phyloP scores from a whole-genome alignment of 2,797 vertebrate genomes.

The Melanotaenia nigrans region DNA sequence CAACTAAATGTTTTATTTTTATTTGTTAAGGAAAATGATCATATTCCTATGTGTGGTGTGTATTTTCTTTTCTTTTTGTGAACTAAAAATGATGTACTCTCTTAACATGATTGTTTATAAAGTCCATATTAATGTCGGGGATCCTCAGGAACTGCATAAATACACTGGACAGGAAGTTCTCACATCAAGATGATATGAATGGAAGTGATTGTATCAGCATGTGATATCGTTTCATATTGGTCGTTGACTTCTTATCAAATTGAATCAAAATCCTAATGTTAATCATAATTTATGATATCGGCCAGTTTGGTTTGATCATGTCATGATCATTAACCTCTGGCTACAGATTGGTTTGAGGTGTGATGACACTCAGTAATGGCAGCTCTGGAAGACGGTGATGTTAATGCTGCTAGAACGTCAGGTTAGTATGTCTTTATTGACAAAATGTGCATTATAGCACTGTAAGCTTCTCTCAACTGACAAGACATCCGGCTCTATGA shows the following conservation, averaged over 20 bases:
- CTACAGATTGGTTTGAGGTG: background rate
- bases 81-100: background rate
- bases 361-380: background rate
- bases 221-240: too few relatives aligned
- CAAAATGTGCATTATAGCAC: background rate
- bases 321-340: too few relatives aligned
- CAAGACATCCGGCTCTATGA: too few relatives aligned
- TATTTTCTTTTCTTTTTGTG: too few relatives aligned
- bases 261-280: too few relatives aligned
- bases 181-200: background rate
- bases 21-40: too few relatives aligned
- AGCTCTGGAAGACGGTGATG: background rate
- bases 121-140: slow-evolving; percentile 4
- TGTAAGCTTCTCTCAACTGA: background rate
- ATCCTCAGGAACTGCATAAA: background rate
- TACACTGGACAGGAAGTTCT: background rate
- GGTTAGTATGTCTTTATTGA: background rate
- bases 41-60: too few relatives aligned
- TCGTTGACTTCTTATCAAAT: too few relatives aligned
- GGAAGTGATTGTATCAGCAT: too few relatives aligned
- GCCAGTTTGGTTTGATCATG: too few relatives aligned
- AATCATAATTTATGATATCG: too few relatives aligned
- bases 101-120: slow-evolving; percentile 21
- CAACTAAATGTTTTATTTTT: too few relatives aligned
- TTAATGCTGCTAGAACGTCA: background rate